Conservation (phyloP, 1,140 invertebrate genomes). For the Rhyzopertha dominica region DNA sequence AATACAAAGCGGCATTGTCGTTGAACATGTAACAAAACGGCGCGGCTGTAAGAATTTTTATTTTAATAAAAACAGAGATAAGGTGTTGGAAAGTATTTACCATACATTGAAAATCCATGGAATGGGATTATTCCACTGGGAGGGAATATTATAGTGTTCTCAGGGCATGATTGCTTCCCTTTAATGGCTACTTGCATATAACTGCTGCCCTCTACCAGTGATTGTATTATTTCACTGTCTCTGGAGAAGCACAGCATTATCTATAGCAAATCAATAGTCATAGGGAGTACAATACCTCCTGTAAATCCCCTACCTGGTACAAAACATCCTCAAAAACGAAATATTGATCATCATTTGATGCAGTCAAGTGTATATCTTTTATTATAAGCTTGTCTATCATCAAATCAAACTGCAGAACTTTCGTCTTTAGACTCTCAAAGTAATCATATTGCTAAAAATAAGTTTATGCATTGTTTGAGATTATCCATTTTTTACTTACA, state of each 20-base stretch:
- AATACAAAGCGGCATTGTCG: slow-evolving; percentile 82
- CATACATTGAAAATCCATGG: slow-evolving; percentile 96
- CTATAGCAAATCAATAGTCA: slow-evolving; percentile 45
- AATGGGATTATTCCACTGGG: slow-evolving; percentile 94
- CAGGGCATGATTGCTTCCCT: slow-evolving; percentile 62
- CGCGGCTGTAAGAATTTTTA: slow-evolving; percentile 60
- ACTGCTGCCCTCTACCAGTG: slow-evolving; percentile 55
- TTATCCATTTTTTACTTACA: slow-evolving; percentile 18
- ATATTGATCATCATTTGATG: slow-evolving; percentile 95
- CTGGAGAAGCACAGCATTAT: slow-evolving; percentile 91
- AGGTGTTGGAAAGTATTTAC: slow-evolving; percentile 50
- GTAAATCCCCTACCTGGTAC: slow-evolving; percentile 67
- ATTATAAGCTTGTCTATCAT: slow-evolving; percentile 91
- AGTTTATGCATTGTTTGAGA: slow-evolving; percentile 7
- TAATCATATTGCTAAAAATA: slow-evolving; percentile 69
- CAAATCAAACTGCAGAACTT: slow-evolving; percentile 83
- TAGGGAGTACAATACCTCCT: not conserved
- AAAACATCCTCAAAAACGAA: slow-evolving; percentile 96
- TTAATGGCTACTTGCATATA: slow-evolving; percentile 64
- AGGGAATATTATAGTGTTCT: slow-evolving; percentile 76
- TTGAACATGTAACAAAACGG: slow-evolving; percentile 93
- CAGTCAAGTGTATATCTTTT: slow-evolving; percentile 93
- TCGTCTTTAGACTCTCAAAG: slow-evolving; percentile 76
- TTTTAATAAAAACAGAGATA: slow-evolving; percentile 9
- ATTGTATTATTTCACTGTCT: slow-evolving; percentile 71